Conservation (phyloP, 2,113 vertebrate genomes). For the Balaeniceps rex region DNA sequence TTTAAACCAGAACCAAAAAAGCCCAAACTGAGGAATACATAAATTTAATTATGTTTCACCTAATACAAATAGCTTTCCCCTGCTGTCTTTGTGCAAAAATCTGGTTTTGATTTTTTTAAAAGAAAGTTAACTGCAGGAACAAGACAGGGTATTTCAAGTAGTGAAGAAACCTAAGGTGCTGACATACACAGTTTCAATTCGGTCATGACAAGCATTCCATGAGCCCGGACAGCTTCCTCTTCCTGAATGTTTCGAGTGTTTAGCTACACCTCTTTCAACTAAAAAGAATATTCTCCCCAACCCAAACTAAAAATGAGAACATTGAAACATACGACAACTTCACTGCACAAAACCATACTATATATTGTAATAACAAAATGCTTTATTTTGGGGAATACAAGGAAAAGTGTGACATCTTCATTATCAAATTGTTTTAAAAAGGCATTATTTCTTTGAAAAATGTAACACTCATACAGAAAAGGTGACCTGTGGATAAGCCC, state of each 20-base stretch:
- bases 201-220: neutral
- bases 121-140: neutral
- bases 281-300: neutral
- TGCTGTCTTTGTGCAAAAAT: neutral
- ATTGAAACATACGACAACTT: neutral
- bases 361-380: slow-evolving; percentile 28
- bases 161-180: neutral
- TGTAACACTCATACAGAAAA: neutral
- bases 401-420: slow-evolving; percentile 16
- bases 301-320: neutral
- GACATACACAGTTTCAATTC: neutral
- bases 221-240: neutral
- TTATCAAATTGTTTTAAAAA: slow-evolving; percentile 11
- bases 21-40: neutral
- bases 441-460: slow-evolving; percentile 3
- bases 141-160: neutral
- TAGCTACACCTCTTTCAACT: neutral
- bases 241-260: neutral
- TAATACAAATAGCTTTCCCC: neutral
- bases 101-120: neutral
- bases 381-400: slow-evolving; percentile 52
- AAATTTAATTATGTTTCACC: neutral
- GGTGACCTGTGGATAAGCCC: neutral
- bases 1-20: neutral
- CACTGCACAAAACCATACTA: neutral